Base-by-base conservation (phyloP, 1,140 invertebrate genomes). In the Ceratosolen solmsi region DNA sequence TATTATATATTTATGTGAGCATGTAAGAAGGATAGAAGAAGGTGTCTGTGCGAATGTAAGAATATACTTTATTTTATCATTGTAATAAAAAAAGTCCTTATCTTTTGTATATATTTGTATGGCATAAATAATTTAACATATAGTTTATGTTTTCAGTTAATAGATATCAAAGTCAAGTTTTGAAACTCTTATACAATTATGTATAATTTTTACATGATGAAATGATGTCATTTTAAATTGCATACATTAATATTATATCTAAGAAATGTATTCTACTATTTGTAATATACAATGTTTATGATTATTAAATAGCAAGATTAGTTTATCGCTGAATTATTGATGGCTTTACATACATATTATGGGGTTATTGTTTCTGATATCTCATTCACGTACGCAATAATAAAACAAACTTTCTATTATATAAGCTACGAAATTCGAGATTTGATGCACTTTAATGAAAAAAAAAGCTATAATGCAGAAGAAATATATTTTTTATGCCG, bases 201-300 rank as follows among this genome's bases (percentile, higher is more conserved):
- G 30, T 20, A 65, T 65, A 65, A 36, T 20, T 15, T 65, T 65
- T 65, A 9, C 27, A 65, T 20, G 60, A 65, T 65, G 60, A 30
- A 65, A 65, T 65, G 60, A 65, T 65, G 60, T 65, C 27, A 36
- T 65, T 65, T 22, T 36, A 65, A 65, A 65, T 65, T 65, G 15
- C 33, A 65, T 20, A 65, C 30, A 15, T 65, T 33, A 36, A 65
- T 36, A 36, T 65, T 27, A 20, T 36, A 65, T 65, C 60, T 33
- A 36, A 36, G 9, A 15, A 65, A 36, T n/a, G 2, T 65, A 65
- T 13, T 2, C 15, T 60, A 20, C 9, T 65, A 65, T 65, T 65
- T 36, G 60, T 36, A 65, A 33, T 65, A 36, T n/a, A 36, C 13
- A 17, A 20, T n/a, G 27, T 15, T 65, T 65, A 20, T 36, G 25